A percentile compares a stretch with the other conserved stretches of the same genome.
Conservation (phyloP, 2,888 invertebrate genomes). For the Drosophila hamatofila region DNA sequence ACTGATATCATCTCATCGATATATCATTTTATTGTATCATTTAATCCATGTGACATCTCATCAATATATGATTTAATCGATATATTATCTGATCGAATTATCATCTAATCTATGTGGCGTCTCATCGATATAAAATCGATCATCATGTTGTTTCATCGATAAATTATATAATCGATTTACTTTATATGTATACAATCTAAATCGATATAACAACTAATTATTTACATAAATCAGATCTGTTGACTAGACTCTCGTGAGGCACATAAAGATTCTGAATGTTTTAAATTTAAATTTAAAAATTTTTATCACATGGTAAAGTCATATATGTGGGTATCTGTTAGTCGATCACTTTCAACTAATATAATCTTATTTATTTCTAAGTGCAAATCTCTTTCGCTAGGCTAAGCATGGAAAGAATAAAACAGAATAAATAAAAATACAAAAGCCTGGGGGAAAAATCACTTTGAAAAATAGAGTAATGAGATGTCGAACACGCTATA, state of each 20-base stretch:
- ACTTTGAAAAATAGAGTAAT: too few species aligned
- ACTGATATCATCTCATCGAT: neutral
- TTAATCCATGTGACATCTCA: too few species aligned
- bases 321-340: neutral
- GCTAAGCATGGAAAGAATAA: neutral
- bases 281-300: neutral
- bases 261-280: too few species aligned
- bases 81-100: neutral
- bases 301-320: neutral
- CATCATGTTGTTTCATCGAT: too few species aligned
- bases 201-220: too few species aligned
- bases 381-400: slow-evolving; percentile 20
- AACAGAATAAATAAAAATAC: neutral
- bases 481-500: neutral
- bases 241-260: too few species aligned
- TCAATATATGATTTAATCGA: neutral
- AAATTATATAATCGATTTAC: too few species aligned
- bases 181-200: too few species aligned
- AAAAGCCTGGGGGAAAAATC: neutral
- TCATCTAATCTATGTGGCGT: too few species aligned
- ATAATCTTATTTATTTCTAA: neutral
- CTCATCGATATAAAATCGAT: too few species aligned
- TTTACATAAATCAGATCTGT: too few species aligned
- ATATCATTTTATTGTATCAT: neutral
- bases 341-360: neutral